Base-by-base conservation (phyloP, 2,888 invertebrate species). In the Smittia aterrima region DNA sequence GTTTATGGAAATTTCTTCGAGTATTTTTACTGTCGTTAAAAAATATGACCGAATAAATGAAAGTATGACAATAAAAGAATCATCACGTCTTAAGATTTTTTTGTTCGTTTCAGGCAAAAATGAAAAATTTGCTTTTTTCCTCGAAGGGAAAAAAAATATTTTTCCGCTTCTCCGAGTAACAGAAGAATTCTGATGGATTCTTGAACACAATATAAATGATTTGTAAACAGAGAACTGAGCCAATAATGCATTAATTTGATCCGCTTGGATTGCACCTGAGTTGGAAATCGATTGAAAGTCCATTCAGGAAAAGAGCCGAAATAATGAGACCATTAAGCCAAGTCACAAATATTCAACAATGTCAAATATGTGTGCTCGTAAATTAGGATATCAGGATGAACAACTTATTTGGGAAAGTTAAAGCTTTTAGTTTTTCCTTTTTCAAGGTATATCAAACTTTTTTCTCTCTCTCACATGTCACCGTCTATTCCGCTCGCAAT, bases 401-500 rank as follows among this genome's bases (percentile, higher is more conserved):
- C n/a, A n/a, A n/a, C n/a, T n/a, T n/a, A n/a, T n/a, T n/a, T n/a
- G n/a, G n/a, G n/a, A n/a, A n/a, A n/a, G n/a, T n/a, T n/a, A n/a
- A n/a, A n/a, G n/a, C n/a, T n/a, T n/a, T n/a, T n/a, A n/a, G n/a
- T n/a, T n/a, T n/a, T n/a, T n/a, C n/a, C n/a, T n/a, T n/a, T n/a
- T n/a, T n/a, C n/a, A n/a, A n/a, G n/a, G n/a, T n/a, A n/a, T n/a
- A n/a, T n/a, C n/a, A n/a, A n/a, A n/a, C n/a, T n/a, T n/a, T n/a
- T n/a, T n/a, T n/a, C n/a, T n/a, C n/a, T n/a, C n/a, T n/a, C n/a
- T 32, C 32, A 32, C 32, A 32, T 32, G 68, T 41, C 68, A 25
- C 25, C 41, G 70, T 70, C 70, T 53, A 25, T 70, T 70, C 70
- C 9, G 38, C 16, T 54, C 32, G 32, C 7, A 70, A 32, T 54